These are phyloP conservation scores for Linepithema humile DNA, from an alignment of 1,140 invertebrate species.

Conservation along the genomic window DNA sequence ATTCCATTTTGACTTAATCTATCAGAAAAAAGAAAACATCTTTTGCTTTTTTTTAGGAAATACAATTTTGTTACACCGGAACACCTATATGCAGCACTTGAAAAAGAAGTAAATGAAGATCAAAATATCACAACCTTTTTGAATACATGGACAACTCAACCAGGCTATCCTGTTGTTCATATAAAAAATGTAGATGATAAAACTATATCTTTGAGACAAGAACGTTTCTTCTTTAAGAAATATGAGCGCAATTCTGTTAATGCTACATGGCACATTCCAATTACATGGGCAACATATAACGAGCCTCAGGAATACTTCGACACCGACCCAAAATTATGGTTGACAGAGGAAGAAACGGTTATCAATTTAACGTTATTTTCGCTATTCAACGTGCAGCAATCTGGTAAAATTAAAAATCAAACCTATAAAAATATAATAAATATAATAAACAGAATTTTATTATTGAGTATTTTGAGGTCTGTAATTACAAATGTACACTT, in stretches of 20 bases:
- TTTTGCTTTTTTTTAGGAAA: slow-evolving; percentile 79
- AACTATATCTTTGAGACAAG: slow-evolving; percentile 81
- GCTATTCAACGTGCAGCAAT: slow-evolving; percentile 84
- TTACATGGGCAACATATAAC: slow-evolving; percentile 84
- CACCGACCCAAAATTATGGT: slow-evolving; percentile 70
- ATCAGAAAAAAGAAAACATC: neutral
- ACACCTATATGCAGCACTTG: slow-evolving; percentile 89
- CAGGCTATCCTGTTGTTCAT: slow-evolving; percentile 92
- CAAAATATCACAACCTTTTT: slow-evolving; percentile 89
- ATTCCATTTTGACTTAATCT: neutral
- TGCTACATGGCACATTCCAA: slow-evolving; percentile 85
- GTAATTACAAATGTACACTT: neutral
- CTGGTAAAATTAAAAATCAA: slow-evolving; percentile 74
- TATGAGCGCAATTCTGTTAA: slow-evolving; percentile 61
- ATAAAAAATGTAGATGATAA: slow-evolving; percentile 82
- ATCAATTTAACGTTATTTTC: slow-evolving; percentile 67
- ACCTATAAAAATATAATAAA: neutral
- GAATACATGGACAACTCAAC: slow-evolving; percentile 92
- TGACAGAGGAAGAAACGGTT: slow-evolving; percentile 50
- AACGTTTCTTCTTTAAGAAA: slow-evolving; percentile 83
- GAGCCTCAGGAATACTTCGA: neutral
- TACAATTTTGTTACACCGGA: slow-evolving; percentile 89
- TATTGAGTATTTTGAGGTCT: slow-evolving; percentile 15
- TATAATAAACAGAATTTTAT: neutral
- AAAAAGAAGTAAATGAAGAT: slow-evolving; percentile 81